Base-by-base conservation (phyloP, 2,113 vertebrate species). In the Podarcis raffonei region DNA sequence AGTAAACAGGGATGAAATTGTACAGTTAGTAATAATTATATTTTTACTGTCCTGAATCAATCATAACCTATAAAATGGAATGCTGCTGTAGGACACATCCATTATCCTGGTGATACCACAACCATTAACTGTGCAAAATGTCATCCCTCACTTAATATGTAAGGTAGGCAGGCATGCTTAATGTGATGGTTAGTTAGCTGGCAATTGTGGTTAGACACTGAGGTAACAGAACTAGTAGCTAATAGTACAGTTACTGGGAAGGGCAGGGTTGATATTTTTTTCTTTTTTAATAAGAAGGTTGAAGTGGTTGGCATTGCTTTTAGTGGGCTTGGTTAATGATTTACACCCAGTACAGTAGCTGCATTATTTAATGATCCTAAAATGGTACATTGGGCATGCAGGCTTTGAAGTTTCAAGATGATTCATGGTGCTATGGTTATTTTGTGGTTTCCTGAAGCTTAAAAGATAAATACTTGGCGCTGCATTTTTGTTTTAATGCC, bases 351-450 rank as follows among this genome's bases (percentile, higher is more conserved):
- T 89, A 93, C 93, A 94, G 94, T 95, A 94, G 89, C 86, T 93
- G 91, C 92, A 91, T 92, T 94, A 85, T 83, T 94, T 94, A 96
- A 95, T 95, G 86, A 88, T 87, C 87, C 88, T 90, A 93, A 95
- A 96, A 94, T 87, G 91, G 93, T 94, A 94, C n/a, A 0, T 87
- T 93, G 90, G 92, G 92, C 93, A 93, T 89, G 92, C 77, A 89
- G 13, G 89, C 96, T 96, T 96, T 96, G 94, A 96, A 95, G 95
- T 94, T 94, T 87, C 83, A 83, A 93, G 89, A 72, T 96, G 90
- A 94, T 95, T 96, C 94, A 95, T 39, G 0, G 90, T 81, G 83
- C 87, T 94, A 81, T 68, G 89, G 88, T 96, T 93, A 94, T 94
- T 96, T 96, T 90, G 92, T 90, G 93, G 93, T 85, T 95, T 94